These are phyloP conservation scores for Lagopus muta DNA, from an alignment of 2,113 vertebrate genomes.

Conservation along the genomic window DNA sequence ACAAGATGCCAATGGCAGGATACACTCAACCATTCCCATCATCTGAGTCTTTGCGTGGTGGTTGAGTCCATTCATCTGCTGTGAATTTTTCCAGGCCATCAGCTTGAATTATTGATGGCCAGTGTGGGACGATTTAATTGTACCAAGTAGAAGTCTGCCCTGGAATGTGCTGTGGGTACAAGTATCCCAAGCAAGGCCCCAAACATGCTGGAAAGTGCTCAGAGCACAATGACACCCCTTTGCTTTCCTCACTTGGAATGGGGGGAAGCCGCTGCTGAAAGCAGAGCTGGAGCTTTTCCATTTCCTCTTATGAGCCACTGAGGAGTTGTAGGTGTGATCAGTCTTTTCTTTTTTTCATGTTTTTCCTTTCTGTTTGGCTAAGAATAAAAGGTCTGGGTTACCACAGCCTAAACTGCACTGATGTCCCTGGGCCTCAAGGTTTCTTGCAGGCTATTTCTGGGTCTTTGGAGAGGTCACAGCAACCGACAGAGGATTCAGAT, in stretches of 20 bases:
- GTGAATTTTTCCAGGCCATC: background rate
- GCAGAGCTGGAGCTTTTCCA: background rate
- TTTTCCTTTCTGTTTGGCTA: background rate
- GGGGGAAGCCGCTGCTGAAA: background rate
- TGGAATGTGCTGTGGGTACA: background rate
- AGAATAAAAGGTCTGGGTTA: background rate
- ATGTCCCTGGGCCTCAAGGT: background rate
- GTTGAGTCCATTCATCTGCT: background rate
- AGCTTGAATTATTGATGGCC: background rate
- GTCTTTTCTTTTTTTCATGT: background rate
- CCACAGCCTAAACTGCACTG: background rate
- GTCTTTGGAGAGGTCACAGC: background rate
- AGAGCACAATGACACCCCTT: constrained; percentile 1
- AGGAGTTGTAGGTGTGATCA: background rate
- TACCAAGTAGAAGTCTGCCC: background rate
- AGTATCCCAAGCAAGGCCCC: background rate
- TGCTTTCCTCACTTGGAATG: background rate
- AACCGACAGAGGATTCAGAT: background rate
- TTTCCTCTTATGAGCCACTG: constrained; percentile 5
- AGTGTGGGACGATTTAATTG: background rate
- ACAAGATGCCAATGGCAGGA: background rate
- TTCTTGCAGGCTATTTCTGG: background rate
- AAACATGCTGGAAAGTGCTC: background rate
- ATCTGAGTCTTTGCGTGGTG: background rate
- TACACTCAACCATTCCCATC: background rate